Evolutionary conservation across 2,113 vertebrate genomes (phyloP), one percentile per base, ranked within the genome.

Genomic region (Neomonachus schauinslandi): DNA sequence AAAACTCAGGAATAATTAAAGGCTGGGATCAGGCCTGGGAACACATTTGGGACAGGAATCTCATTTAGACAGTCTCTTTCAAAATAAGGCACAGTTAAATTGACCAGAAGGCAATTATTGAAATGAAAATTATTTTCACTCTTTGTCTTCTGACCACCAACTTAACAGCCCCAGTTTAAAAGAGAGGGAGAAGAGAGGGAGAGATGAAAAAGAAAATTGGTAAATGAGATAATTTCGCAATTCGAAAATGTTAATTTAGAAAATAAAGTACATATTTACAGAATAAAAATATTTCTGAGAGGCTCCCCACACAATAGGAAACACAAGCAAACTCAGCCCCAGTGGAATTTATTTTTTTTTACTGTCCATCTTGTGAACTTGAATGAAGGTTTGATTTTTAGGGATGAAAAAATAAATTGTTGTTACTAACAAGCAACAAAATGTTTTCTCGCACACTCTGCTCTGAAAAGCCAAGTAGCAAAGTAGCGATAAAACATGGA

Each of bases 61-160:
- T 99, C 99, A 99, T 99, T 99, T 99, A 99, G 99, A 99, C 99
- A 99, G 99, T 98, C 99, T 98, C 99, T 99, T 99, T 99, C 99
- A 99, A 98, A 99, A 99, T 99, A 99, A 99, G 99, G 99, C 99
- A 98, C 99, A 99, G 99, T 99, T 99, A 99, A 99, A 99, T 99
- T 99, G 99, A 99, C 99, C 99, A 99, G 99, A 99, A 99, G 99
- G 99, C 99, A 99, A 99, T 99, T 99, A 99, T 99, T 99, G 99
- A 99, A 99, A 99, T 99, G 99, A 99, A 99, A 99, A 99, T 99
- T 99, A 99, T 99, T 99, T 99, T 99, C 99, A 99, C 99, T 99
- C 99, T 99, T 99, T 99, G 99, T 99, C 99, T 99, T 98, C 98
- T 99, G 99, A 98, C 99, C 98, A 99, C 99, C 98, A 99, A 99